Evolutionary conservation across 2,888 invertebrate species (phyloP).

Genomic region (Ennomos quercinarius): DNA sequence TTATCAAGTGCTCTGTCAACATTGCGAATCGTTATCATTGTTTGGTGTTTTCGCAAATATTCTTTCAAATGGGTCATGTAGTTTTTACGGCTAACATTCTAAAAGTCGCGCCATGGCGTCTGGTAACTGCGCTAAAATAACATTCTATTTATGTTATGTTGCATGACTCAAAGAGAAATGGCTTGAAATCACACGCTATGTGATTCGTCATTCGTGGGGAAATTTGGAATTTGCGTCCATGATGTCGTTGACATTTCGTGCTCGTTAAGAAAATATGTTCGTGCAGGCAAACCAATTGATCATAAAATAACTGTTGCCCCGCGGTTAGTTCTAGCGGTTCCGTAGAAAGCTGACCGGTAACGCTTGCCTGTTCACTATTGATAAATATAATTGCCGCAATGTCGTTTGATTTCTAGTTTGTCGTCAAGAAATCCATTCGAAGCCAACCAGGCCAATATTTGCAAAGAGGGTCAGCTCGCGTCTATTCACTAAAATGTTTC

Average conservation of each 20-base stretch:
- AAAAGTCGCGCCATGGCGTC: slow-evolving; percentile 61
- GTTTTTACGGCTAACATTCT: slow-evolving; percentile 57
- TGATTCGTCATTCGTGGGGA: slow-evolving; percentile 74
- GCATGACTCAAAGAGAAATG: slow-evolving; percentile 63
- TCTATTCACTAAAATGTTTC: slow-evolving; percentile 73
- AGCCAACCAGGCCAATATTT: slow-evolving; percentile 60
- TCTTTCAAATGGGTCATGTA: slow-evolving; percentile 66
- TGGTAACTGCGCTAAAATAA: slow-evolving; percentile 60
- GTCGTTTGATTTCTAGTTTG: slow-evolving; percentile 52
- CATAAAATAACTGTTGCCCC: slow-evolving; percentile 53
- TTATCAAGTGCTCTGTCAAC: slow-evolving; percentile 78
- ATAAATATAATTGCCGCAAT: slow-evolving; percentile 51
- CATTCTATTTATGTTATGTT: slow-evolving; percentile 64
- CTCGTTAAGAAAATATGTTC: slow-evolving; percentile 51
- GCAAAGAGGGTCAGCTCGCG: slow-evolving; percentile 66
- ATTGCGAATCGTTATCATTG: slow-evolving; percentile 77
- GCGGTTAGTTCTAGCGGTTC: slow-evolving; percentile 40
- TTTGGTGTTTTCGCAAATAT: slow-evolving; percentile 69
- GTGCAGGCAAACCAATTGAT: slow-evolving; percentile 44
- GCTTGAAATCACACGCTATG: slow-evolving; percentile 64
- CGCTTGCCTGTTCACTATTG: slow-evolving; percentile 49
- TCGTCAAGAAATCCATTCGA: slow-evolving; percentile 57
- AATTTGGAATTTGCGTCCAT: slow-evolving; percentile 68
- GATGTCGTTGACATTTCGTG: slow-evolving; percentile 78
- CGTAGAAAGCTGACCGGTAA: slow-evolving; percentile 47